Base-by-base conservation (phyloP, 2,113 vertebrate species). In the Nothocercus nigrocapillus region DNA sequence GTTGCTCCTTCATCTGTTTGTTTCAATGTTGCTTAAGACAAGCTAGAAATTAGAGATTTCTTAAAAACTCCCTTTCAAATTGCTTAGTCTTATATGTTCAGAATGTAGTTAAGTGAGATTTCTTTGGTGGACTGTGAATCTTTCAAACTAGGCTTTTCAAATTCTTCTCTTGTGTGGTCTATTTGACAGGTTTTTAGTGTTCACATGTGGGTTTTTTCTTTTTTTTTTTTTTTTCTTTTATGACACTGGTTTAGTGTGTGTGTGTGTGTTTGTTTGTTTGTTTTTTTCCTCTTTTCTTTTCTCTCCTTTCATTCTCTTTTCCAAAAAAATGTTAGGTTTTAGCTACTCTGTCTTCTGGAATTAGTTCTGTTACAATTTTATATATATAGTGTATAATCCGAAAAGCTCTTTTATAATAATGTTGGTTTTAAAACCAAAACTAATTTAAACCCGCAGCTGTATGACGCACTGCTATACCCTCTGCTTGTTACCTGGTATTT, bases 391-490 rank as follows among this genome's bases (percentile, higher is more conserved):
- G 6, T 83, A 13, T 62, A 58, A 47, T 87, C 74, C 40, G 81
- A 28, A 91, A 84, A 59, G 28, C 7, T 17, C 8, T 77, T 84
- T 85, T 59, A 5, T 28, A 58, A 30, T 70, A 56, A 47, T 77
- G 89, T 14, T 68, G n/a, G 25, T 82, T 38, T 40, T 34, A 30
- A 8, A 66, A 24, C 7, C 64, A 16, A 47, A 47, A 47, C 45
- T 47, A 18, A 18, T 47, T 47, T 47, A 47, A 47, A 47, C 19
- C 19, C 9, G 19, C 5, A 54, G 2, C 8, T 27, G 1, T 72
- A 7, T 56, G 69, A 66, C 15, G 56, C 24, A 94, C 21, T 69
- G 20, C 15, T 76, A 8, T 72, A 36, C 13, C 54, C 0, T 0
- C 20, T 82, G 42, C 62, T 85, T 88, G 10, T 76, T 38, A 75